Evolutionary conservation across 2,888 invertebrate species (phyloP).

Genomic region (Erebia epiphron): DNA sequence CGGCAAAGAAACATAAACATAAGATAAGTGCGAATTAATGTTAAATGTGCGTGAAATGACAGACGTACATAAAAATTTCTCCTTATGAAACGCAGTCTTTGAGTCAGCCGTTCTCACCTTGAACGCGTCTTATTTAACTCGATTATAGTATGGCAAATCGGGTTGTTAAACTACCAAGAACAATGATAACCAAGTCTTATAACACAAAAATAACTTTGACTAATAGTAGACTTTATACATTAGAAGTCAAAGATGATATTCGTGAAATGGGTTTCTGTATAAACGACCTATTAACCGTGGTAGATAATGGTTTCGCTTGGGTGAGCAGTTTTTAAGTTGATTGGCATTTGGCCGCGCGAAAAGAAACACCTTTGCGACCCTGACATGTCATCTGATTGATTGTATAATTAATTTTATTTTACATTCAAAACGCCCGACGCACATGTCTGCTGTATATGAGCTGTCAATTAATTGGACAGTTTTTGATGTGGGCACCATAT

Average conservation of each 20-base stretch:
- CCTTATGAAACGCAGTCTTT: conserved; percentile 63
- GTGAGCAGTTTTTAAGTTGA: conserved; percentile 74
- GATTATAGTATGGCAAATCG: conserved; percentile 77
- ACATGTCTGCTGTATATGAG: conserved; percentile 66
- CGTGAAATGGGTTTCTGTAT: conserved; percentile 1
- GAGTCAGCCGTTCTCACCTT: conserved; percentile 69
- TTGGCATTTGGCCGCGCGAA: conserved; percentile 78
- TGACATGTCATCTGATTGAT: conserved; percentile 78
- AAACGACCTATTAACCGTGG: conserved; percentile 45
- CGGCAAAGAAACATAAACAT: conserved; percentile 28
- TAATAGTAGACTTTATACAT: conserved; percentile 44
- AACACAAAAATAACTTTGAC: neutral
- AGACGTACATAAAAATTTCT: conserved; percentile 73
- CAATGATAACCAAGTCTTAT: conserved; percentile 34
- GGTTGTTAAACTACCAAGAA: conserved; percentile 67
- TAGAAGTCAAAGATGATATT: conserved; percentile 50
- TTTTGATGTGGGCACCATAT: conserved; percentile 71
- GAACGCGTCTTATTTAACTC: conserved; percentile 65
- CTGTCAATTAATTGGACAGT: conserved; percentile 80
- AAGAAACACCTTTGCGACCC: conserved; percentile 77
- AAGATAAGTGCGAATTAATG: conserved; percentile 67
- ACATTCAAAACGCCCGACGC: conserved; percentile 69
- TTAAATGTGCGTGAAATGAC: conserved; percentile 79
- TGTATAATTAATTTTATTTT: conserved; percentile 81
- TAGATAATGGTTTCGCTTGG: conserved; percentile 54